Base-by-base conservation (phyloP, 1,140 invertebrate genomes). In the Luehdorfia chinensis region DNA sequence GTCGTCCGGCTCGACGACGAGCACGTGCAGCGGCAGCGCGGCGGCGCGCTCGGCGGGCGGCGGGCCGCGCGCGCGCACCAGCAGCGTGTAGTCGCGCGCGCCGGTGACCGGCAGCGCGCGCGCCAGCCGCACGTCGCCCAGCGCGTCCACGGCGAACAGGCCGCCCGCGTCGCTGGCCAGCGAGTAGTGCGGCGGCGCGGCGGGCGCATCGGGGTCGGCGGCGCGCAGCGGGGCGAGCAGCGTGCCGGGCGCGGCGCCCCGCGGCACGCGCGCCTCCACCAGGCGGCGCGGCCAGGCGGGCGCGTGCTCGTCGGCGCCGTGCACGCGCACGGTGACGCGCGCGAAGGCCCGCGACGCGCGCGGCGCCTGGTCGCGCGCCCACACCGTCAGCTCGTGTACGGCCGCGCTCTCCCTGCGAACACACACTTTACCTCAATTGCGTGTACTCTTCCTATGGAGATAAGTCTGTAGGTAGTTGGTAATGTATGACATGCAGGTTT, bases 271-370 rank as follows among this genome's bases (percentile, higher is more conserved):
- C 47, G 62, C 67, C 59, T 70, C 63, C 39, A 64, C 71, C 47
- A 80, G 59, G 1, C 69, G 64, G 4, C 72, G 71, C 18, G 68
- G 62, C 75, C 77, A 78, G 46, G 52, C 91, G 0, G 96, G 96
- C 14, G 92, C 87, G 72, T 97, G 95, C 75, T 98, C 96, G 81
- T 98, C 98, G 56, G 95, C 92, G 84, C 97, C 96, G 59, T 92
- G 90, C 0, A 98, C 94, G 32, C 90, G 91, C 30, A 98, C 91
- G 15, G 92, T 84, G 0, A 97, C 93, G 57, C 95, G 88, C 1
- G 95, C 94, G 71, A 93, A 96, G 74, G 95, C 96, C 8, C 94
- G 88, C 67, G 96, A 94, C 0, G 94, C 92, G 6, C 94, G 95
- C 0, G 93, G 94, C 0, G 96, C 96, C 64, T 95, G 92, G 81